Percentiles rank a stretch among this genome's conserved stretches.
phyloP scores from a whole-genome alignment of 2,797 vertebrate species.

The Dipus sagitta region DNA sequence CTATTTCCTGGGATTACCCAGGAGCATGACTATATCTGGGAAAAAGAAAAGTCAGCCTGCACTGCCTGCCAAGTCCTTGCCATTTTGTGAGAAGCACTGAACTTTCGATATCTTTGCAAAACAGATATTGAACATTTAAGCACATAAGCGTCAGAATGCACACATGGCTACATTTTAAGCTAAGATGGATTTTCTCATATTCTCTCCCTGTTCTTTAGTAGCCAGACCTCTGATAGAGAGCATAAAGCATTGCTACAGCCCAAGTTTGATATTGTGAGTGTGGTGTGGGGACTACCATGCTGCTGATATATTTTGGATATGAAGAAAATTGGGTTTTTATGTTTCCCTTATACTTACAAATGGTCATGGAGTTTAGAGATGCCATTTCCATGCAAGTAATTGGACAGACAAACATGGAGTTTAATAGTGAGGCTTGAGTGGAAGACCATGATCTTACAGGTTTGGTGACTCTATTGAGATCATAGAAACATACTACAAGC shows the following conservation, averaged over 20 bases:
- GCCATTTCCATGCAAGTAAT: no score
- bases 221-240: neutral
- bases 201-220: neutral
- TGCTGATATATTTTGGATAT: neutral
- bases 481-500: no score
- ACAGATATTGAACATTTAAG: slow-evolving; percentile 73
- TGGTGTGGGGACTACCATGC: neutral
- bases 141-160: neutral
- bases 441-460: no score
- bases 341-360: no score
- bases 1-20: slow-evolving; percentile 70
- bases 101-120: slow-evolving; percentile 64
- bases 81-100: slow-evolving; percentile 44
- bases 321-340: neutral
- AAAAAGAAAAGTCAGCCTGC: neutral
- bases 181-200: slow-evolving; percentile 7
- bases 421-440: no score
- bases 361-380: no score
- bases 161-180: neutral
- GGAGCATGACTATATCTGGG: slow-evolving; percentile 45
- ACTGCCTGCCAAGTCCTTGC: slow-evolving; percentile 47
- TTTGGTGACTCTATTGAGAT: no score
- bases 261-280: neutral
- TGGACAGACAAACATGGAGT: no score
- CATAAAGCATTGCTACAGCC: neutral